Evolutionary conservation across 2,797 vertebrate genomes (phyloP).

Genomic region (Xenops minutus): DNA sequence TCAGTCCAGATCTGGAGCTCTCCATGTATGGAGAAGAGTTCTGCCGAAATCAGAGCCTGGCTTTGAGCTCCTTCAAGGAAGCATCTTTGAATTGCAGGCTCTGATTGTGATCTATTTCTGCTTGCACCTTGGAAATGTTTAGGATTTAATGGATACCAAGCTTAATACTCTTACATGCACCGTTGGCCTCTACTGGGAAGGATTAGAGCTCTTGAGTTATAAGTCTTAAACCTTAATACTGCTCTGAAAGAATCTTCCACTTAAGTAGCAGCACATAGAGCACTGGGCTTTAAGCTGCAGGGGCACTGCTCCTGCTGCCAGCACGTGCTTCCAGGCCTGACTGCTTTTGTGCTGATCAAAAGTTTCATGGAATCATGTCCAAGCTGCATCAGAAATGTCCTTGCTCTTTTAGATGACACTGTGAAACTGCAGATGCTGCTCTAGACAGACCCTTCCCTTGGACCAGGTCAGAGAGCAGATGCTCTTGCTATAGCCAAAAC

Average conservation of each 20-base stretch:
- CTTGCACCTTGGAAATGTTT: constrained; percentile 33
- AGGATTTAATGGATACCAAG: constrained; percentile 21
- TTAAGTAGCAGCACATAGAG: not conserved
- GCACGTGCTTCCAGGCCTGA: not conserved
- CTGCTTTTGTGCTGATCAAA: not conserved
- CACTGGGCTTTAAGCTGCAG: not conserved
- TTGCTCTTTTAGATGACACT: not conserved
- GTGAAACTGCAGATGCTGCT: not conserved
- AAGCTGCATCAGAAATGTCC: not conserved
- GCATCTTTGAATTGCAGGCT: not conserved
- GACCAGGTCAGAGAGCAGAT: not conserved
- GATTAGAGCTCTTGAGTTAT: constrained; percentile 20
- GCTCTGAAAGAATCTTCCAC: not conserved
- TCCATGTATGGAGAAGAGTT: not conserved
- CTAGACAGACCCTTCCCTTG: not conserved
- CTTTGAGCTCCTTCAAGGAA: not conserved
- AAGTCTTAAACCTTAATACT: constrained; percentile 7
- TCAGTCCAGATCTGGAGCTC: not conserved
- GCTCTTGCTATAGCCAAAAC: not conserved
- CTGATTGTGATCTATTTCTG: constrained; percentile 35
- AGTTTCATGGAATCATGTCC: not conserved
- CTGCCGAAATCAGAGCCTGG: not conserved
- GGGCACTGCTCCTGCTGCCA: not conserved
- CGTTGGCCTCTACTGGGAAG: constrained; percentile 20
- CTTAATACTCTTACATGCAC: constrained; percentile 44